Percentiles rank a stretch among this genome's conserved stretches.
Evolutionary conservation across 1,140 invertebrate genomes (phyloP).

Genomic region (Acromyrmex charruanus): DNA sequence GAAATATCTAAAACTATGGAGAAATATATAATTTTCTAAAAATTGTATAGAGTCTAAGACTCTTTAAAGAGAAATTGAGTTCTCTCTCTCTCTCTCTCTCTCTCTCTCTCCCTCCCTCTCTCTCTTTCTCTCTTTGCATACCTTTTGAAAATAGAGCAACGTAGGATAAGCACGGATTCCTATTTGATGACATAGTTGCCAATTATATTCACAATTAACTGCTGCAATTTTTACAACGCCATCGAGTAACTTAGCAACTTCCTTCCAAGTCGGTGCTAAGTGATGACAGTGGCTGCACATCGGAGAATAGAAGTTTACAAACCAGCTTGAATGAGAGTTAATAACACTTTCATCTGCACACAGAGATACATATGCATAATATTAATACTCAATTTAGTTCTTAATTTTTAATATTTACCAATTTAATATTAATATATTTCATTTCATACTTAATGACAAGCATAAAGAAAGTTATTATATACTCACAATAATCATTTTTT

Average conservation of each 20-base stretch:
- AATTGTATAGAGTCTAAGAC: neutral
- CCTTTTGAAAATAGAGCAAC: conserved; percentile 87
- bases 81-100: too few relatives aligned
- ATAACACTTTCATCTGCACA: conserved; percentile 88
- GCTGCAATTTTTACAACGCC: conserved; percentile 92
- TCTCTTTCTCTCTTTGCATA: conserved; percentile 27
- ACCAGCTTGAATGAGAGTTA: conserved; percentile 90
- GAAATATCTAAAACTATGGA: conserved; percentile 30
- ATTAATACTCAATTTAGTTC: neutral
- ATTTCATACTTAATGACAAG: neutral
- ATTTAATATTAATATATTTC: neutral
- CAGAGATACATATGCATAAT: conserved; percentile 32
- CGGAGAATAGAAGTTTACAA: conserved; percentile 95
- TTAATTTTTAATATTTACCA: conserved; percentile 14
- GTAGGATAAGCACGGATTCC: conserved; percentile 91
- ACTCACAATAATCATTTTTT: conserved; percentile 92
- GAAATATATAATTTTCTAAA: neutral
- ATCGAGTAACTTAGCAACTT: conserved; percentile 91
- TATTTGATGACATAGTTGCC: conserved; percentile 90
- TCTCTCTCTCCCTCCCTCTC: too few relatives aligned
- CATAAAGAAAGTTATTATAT: neutral
- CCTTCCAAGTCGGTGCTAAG: conserved; percentile 92
- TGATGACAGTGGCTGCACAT: conserved; percentile 94
- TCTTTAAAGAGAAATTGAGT: neutral
- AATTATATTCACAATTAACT: conserved; percentile 94